Conservation (phyloP, 2,888 invertebrate genomes). For the Cetonia aurata region DNA sequence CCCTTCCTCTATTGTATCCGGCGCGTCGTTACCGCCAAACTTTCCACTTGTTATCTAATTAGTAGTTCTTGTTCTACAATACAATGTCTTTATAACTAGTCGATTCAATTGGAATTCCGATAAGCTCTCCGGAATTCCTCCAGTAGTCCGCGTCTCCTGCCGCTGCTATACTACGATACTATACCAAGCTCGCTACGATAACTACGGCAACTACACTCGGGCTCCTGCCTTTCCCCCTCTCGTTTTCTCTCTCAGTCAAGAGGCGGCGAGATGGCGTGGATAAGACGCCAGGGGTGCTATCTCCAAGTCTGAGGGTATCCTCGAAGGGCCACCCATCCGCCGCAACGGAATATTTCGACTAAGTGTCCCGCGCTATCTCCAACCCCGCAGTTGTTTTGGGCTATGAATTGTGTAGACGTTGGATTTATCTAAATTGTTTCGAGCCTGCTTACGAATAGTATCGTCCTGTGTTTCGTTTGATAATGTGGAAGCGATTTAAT, state of each 20-base stretch:
- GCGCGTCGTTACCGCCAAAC: conserved; percentile 54
- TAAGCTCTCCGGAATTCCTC: conserved; percentile 62
- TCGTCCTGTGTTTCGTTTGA: conserved; percentile 48
- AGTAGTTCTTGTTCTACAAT: conserved; percentile 63
- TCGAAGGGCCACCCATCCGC: conserved; percentile 31
- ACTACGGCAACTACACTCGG: conserved; percentile 36
- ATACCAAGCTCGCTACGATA: conserved; percentile 26
- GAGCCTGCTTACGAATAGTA: conserved; percentile 51
- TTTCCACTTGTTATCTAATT: conserved; percentile 64
- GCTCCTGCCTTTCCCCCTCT: conserved; percentile 10
- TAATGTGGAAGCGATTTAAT: conserved; percentile 49
- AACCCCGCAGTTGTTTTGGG: conserved; percentile 53
- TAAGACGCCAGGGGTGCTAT: conserved; percentile 46
- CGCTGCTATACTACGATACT: conserved; percentile 20
- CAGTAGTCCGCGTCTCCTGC: conserved; percentile 52
- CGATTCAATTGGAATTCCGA: conserved; percentile 64
- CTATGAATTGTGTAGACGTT: conserved; percentile 60
- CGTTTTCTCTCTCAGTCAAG: conserved; percentile 40
- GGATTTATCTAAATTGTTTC: conserved; percentile 63
- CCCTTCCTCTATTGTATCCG: conserved; percentile 39
- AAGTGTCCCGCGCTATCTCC: conserved; percentile 54
- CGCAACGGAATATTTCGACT: conserved; percentile 51
- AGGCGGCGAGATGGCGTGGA: conserved; percentile 15
- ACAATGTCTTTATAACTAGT: conserved; percentile 64
- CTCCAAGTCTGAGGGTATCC: conserved; percentile 33